Evolutionary conservation across 2,797 vertebrate species (phyloP).

Genomic region (Bradypodion ventrale): DNA sequence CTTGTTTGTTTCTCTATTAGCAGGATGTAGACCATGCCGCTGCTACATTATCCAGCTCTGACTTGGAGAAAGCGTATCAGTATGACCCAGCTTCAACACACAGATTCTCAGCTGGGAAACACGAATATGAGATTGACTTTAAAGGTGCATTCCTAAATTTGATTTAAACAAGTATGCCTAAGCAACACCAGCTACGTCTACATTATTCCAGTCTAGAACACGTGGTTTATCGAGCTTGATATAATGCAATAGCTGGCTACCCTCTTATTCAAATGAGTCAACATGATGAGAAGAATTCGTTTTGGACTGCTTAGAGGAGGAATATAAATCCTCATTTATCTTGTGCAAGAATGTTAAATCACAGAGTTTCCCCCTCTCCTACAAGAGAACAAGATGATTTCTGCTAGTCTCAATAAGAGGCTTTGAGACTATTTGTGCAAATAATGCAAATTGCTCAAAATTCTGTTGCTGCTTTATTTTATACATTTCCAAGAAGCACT

Average conservation of each 20-base stretch:
- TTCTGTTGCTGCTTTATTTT: too few relatives aligned
- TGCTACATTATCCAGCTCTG: constrained; percentile 77
- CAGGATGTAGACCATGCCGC: constrained; percentile 72
- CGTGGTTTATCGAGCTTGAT: neutral
- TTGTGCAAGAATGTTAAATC: too few relatives aligned
- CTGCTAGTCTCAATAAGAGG: too few relatives aligned
- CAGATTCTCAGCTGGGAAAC: constrained; percentile 77
- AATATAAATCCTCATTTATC: too few relatives aligned
- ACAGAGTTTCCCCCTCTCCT: too few relatives aligned
- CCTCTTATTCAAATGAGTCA: neutral
- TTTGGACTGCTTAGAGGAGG: neutral
- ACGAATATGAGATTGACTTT: constrained; percentile 83
- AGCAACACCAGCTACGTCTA: neutral
- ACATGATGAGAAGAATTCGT: neutral
- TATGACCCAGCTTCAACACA: constrained; percentile 70
- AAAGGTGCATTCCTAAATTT: constrained; percentile 64
- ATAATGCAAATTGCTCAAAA: too few relatives aligned
- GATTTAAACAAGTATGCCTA: neutral
- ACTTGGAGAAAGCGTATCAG: constrained; percentile 86
- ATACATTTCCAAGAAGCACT: too few relatives aligned
- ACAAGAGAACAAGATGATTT: too few relatives aligned
- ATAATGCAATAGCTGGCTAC: neutral
- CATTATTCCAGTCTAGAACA: neutral
- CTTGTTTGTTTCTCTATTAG: constrained; percentile 39
- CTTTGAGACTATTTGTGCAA: too few relatives aligned